These are phyloP conservation scores for Siniperca undulata DNA, from an alignment of 2,797 vertebrate genomes.

Conservation along the genomic window DNA sequence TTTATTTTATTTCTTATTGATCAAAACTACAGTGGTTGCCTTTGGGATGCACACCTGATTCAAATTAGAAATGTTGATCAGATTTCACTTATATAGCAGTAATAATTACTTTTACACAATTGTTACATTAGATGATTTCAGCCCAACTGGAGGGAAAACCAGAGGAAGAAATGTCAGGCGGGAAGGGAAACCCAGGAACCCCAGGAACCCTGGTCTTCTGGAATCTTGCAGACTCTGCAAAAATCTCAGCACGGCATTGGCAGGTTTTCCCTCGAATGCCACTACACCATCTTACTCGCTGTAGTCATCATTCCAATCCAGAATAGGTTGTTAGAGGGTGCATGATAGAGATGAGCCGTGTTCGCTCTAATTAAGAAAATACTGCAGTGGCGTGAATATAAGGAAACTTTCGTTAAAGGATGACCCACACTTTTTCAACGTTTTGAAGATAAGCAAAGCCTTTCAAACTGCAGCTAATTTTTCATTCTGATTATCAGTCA, in stretches of 20 bases:
- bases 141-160: background rate
- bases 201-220: background rate
- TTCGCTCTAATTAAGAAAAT: background rate
- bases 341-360: background rate
- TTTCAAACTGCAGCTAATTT: background rate
- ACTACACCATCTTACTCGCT: background rate
- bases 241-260: background rate
- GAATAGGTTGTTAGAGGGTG: background rate
- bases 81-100: background rate
- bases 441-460: background rate
- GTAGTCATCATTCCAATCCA: background rate
- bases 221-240: background rate
- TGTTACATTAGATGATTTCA: background rate
- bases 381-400: background rate
- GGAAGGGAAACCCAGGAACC: background rate
- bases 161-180: background rate
- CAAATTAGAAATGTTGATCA: background rate
- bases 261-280: conserved; percentile 7
- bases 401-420: background rate
- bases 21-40: background rate
- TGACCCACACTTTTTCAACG: too few species aligned
- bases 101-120: background rate
- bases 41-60: background rate
- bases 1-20: too few species aligned
- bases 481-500: background rate